Evolutionary conservation across 2,797 vertebrate species (phyloP).

Genomic region (Bovichtus variegatus): DNA sequence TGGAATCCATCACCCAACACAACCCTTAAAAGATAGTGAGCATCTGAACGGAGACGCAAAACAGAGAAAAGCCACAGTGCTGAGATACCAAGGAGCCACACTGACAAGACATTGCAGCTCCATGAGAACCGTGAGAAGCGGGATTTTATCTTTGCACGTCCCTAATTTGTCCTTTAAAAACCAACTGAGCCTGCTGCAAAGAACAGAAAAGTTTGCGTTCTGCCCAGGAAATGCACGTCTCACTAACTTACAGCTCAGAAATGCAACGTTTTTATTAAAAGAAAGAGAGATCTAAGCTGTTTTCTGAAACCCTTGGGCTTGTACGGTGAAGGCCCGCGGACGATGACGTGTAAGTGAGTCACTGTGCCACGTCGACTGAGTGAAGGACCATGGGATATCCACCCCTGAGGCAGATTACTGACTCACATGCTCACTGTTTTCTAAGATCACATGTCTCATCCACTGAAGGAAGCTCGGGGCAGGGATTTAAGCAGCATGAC

Average conservation of each 20-base stretch:
- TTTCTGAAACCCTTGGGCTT: not conserved
- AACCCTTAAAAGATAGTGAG: slow-evolving; percentile 4
- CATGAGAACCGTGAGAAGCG: not conserved
- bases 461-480: not conserved
- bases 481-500: slow-evolving; percentile 9
- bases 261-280: too few relatives aligned
- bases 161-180: not conserved
- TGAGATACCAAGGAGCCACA: slow-evolving; percentile 11
- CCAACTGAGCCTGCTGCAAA: not conserved
- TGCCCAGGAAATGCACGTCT: accelerated
- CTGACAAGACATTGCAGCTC: slow-evolving; percentile 6
- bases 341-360: not conserved
- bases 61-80: not conserved
- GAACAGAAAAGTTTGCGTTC: not conserved
- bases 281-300: not conserved
- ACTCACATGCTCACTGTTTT: slow-evolving; percentile 66
- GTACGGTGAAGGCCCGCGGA: not conserved
- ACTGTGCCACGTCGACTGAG: slow-evolving; percentile 29
- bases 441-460: slow-evolving; percentile 66
- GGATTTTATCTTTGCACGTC: not conserved
- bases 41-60: slow-evolving; percentile 16
- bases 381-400: slow-evolving; percentile 45
- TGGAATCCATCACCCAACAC: slow-evolving; percentile 14
- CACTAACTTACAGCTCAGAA: not conserved
- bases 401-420: slow-evolving; percentile 51